Conservation (phyloP, 2,888 invertebrate genomes). For the Cosmopolites sordidus region DNA sequence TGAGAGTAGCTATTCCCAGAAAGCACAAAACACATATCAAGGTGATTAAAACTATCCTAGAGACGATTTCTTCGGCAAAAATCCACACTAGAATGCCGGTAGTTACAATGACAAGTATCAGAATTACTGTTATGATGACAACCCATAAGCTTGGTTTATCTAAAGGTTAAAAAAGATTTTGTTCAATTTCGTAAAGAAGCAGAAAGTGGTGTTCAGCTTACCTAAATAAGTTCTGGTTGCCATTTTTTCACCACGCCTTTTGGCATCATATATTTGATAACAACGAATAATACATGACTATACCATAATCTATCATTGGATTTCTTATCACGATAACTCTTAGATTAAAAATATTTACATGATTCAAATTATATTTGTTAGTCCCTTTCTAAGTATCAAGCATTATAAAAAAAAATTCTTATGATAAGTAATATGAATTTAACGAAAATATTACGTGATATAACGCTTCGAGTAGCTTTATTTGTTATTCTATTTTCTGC, state of each 20-base stretch:
- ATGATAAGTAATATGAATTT: too few species aligned
- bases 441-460: too few species aligned
- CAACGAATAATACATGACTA: too few species aligned
- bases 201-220: constrained; percentile 3
- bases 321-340: too few species aligned
- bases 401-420: too few species aligned
- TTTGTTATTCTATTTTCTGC: constrained; percentile 1
- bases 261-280: too few species aligned
- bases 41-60: constrained; percentile 20
- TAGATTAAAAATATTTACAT: too few species aligned
- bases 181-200: neutral
- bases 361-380: too few species aligned
- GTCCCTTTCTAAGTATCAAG: too few species aligned
- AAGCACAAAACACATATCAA: constrained; percentile 22
- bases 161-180: constrained; percentile 2
- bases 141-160: constrained; percentile 23
- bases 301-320: too few species aligned
- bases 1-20: constrained; percentile 21
- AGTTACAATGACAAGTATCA: constrained; percentile 23
- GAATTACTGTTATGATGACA: constrained; percentile 15
- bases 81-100: constrained; percentile 16
- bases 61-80: constrained; percentile 16
- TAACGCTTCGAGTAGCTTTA: too few species aligned
- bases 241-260: neutral
- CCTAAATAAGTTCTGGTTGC: constrained; percentile 14